Conservation (phyloP, 2,888 invertebrate species). For the Leptothorax acervorum region DNA sequence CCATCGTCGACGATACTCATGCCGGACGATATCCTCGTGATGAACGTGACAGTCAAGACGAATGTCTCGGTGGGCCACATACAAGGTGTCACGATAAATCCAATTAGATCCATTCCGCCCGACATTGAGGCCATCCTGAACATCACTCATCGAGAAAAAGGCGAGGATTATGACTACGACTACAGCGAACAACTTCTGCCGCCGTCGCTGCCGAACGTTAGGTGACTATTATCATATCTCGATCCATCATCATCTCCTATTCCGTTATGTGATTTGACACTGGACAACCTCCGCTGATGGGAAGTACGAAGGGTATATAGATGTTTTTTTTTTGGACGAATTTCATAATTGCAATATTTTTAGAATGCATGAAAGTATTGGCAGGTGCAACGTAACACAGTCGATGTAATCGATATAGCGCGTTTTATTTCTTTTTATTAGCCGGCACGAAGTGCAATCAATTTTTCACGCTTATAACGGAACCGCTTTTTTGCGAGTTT, state of each 20-base stretch:
- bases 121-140: conserved; percentile 86
- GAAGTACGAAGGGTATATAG: not conserved
- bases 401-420: conserved; percentile 40
- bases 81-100: conserved; percentile 86
- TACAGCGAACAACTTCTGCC: conserved; percentile 90
- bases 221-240: conserved; percentile 86
- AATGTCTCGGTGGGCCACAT: conserved; percentile 85
- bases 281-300: not conserved
- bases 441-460: conserved; percentile 41
- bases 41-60: conserved; percentile 87
- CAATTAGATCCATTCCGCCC: conserved; percentile 83
- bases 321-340: conserved; percentile 17
- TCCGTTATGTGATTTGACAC: not conserved
- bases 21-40: conserved; percentile 87
- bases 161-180: conserved; percentile 90
- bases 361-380: conserved; percentile 21
- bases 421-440: conserved; percentile 53
- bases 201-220: conserved; percentile 93
- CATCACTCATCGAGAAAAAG: conserved; percentile 86
- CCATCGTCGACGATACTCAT: conserved; percentile 80
- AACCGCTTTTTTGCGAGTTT: conserved; percentile 39
- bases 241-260: conserved; percentile 38
- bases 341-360: conserved; percentile 38
- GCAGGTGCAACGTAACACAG: conserved; percentile 12
- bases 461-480: conserved; percentile 53